Evolutionary conservation across 2,797 vertebrate species (phyloP).

Genomic region (Vireo griseus): DNA sequence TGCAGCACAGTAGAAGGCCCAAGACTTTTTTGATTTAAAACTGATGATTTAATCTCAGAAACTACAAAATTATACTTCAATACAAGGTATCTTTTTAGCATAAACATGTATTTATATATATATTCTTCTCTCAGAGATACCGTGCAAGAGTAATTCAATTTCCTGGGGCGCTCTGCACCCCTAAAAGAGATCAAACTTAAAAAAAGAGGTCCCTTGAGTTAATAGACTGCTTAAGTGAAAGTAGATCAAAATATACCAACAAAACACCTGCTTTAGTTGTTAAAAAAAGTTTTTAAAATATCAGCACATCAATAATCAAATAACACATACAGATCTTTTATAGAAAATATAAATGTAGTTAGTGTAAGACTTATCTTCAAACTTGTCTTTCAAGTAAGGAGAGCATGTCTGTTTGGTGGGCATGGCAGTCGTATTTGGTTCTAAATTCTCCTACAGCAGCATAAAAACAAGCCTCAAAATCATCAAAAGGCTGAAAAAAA

Average conservation of each 20-base stretch:
- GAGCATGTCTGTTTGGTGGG: not conserved
- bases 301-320: not conserved
- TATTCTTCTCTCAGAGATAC: not conserved
- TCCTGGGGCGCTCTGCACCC: not conserved
- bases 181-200: not conserved
- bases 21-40: not conserved
- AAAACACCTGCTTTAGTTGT: not conserved
- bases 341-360: not conserved
- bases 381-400: slow-evolving; percentile 3
- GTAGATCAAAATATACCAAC: not conserved
- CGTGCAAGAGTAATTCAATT: not conserved
- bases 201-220: not conserved
- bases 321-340: not conserved
- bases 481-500: slow-evolving; percentile 85
- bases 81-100: not conserved
- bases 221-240: slow-evolving; percentile 2
- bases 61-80: not conserved
- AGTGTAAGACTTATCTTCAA: not conserved
- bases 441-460: slow-evolving; percentile 62
- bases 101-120: not conserved
- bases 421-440: not conserved
- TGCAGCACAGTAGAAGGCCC: not conserved
- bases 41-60: not conserved
- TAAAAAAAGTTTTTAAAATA: not conserved
- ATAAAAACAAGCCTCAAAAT: slow-evolving; percentile 84